Base-by-base conservation (phyloP, 35 echinoderm and acorn worm genomes). In the Acanthaster planci region DNA sequence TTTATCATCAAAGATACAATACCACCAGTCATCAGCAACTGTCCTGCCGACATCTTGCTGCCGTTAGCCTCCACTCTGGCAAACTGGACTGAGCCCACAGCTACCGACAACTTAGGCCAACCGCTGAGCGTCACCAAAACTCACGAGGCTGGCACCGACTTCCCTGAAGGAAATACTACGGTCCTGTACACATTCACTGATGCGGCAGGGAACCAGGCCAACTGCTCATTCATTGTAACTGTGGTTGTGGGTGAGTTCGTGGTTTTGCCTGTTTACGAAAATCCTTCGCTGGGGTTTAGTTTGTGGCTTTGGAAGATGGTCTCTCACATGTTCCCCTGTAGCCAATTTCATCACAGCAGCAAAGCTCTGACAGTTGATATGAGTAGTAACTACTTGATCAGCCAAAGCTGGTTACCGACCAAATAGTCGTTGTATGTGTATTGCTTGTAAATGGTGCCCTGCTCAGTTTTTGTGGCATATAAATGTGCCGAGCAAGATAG, bases 101-200 rank as follows among this genome's bases (percentile, higher is more conserved):
- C 90, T 7, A 76, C 86, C 39, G 94, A 97, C 44, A 76, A 86
- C 18, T 93, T 90, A 42, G 94, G 90, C 55, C 31, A 38, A 4
- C 83, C 37, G 8, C 77, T 52, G 51, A 53, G 84, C 8, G 51
- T 72, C 0, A 56, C 67, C 39, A 68, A 40, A 52, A 80, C 86
- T 19, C 50, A 87, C 47, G 38, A 2, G 2, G 67, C 94, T 34
- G 90, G 90, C 18, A 87, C 89, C 52, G 78, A 37, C 17, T 93
- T 97, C 67, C 16, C 16, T 16, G 54, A 84, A 38, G 94, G 90
- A 23, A 79, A 44, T 16, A 84, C 90, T 0, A 68, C 39, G 35
- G 91, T 97, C 17, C 68, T 52, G 19, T 97, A 97, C 57, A 84
- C 77, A 32, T 92, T 90, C 40, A 35, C 60, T 8, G 94, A 97